Base-by-base conservation (phyloP, 2,113 vertebrate genomes). In the Leptobrachium leishanense region DNA sequence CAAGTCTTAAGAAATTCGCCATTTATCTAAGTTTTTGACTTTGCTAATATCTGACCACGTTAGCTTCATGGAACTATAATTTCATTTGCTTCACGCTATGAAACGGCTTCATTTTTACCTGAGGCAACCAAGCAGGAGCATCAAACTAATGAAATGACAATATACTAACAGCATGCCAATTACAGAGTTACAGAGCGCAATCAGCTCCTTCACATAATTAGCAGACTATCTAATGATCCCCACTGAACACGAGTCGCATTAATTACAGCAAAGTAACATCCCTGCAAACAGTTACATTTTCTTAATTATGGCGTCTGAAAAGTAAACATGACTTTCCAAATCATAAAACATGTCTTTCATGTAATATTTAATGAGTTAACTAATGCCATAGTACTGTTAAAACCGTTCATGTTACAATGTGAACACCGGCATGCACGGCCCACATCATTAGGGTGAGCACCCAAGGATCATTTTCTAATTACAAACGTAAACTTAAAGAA, bases 141-240 rank as follows among this genome's bases (percentile, higher is more conserved):
- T 82, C 65, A 70, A 83, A 83, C 83, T 85, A 88, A 86, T 82
- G 83, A 88, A 85, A 85, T 81, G 75, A 9, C 12, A 53, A 68
- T 41, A 75, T 67, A 64, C 85, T 0, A 85, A 82, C 84, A 86
- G 85, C 83, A 84, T 0, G 0, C 77, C 83, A 83, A 64, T 87
- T 83, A 89, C 73, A 78, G 68, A 72, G 72, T 77, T 46, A 77
- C 66, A 6, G 76, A 70, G 67, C 57, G 40, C 66, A 62, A 77
- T 77, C 75, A 77, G 67, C 75, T 69, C 59, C 39, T 69, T 69
- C 75, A 43, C 39, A 77, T 77, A 10, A 70, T 77, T 50, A 40
- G 5, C 43, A 68, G 20, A 68, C 43, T 20, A 74, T 15, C 55
- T 76, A 76, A 67, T 67, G 74, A 76, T 67, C 63, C 31, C 15